These are phyloP conservation scores for Cheilosia vulpina DNA, from an alignment of 2,888 invertebrate genomes.

Conservation along the genomic window DNA sequence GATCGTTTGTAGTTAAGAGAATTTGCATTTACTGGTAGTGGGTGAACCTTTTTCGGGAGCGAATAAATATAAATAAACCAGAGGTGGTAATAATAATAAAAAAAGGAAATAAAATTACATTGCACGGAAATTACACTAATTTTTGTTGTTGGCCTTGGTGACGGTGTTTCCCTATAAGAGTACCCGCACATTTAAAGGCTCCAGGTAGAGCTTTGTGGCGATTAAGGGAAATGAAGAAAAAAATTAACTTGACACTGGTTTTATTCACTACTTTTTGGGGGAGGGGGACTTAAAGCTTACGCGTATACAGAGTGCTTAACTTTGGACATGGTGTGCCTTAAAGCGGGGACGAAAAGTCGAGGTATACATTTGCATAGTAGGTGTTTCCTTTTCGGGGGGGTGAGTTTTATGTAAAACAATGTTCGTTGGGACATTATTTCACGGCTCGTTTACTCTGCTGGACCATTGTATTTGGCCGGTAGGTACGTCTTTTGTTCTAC, in stretches of 20 bases:
- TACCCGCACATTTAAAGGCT: neutral
- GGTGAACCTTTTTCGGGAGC: neutral
- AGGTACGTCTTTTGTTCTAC: no score
- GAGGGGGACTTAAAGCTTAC: neutral
- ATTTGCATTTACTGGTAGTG: slow-evolving; percentile 29
- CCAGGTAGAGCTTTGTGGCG: slow-evolving; percentile 15
- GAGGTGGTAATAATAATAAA: slow-evolving; percentile 26
- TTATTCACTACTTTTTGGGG: neutral
- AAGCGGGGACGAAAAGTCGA: no score
- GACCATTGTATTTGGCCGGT: no score
- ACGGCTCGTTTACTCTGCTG: no score
- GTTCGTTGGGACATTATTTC: no score
- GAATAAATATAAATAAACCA: slow-evolving; percentile 48
- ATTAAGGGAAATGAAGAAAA: slow-evolving; percentile 10
- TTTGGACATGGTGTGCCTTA: neutral
- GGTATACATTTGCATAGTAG: no score
- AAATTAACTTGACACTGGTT: slow-evolving; percentile 8
- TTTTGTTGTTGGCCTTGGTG: slow-evolving; percentile 24
- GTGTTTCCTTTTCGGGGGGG: no score
- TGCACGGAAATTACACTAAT: slow-evolving; percentile 52
- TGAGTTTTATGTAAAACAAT: no score
- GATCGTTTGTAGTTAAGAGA: neutral
- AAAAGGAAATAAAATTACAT: slow-evolving; percentile 53
- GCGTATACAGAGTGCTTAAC: neutral
- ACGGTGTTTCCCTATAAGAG: slow-evolving; percentile 13